Evolutionary conservation across 2,113 vertebrate genomes (phyloP), one percentile per base, ranked within the genome.

Genomic region (Noturus placidus): DNA sequence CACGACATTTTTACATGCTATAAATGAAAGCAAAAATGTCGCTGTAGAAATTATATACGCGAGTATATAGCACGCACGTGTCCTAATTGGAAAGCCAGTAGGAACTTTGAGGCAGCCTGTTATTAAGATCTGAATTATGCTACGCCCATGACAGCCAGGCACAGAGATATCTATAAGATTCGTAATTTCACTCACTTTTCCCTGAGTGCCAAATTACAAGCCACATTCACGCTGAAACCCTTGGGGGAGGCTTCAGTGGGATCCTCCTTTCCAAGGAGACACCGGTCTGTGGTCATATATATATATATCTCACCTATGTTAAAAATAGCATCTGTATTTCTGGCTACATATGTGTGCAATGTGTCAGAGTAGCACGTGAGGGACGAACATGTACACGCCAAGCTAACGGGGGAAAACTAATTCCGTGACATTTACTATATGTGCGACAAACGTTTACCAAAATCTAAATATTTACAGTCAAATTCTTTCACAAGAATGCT

Each of bases 141-240:
- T 87, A 89, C 90, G 61, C 90, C 90, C 83, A 87, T 50, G n/a
- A 52, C 46, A 83, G 69, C 72, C 50, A 56, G 33, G 22, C 20
- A 30, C 61, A 10, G 13, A 89, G 42, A 67, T 78, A 87, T 69
- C 74, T 56, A 61, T 65, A 33, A 27, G 57, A 42, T 84, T 79
- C 82, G 5, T 35, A 46, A 54, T 78, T 85, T 78, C 30, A 3
- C 63, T 87, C 82, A 54, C 33, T 87, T 70, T n/a, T 42, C 30
- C 57, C 69, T n/a, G 20, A 74, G 52, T 30, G 46, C 77, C 86
- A 90, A 90, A 90, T 90, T 89, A 90, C 85, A 90, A 89, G 88
- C 77, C 57, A 17, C 22, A 56, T 72, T 87, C 70, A 67, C 25
- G 38, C 78, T 59, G 63, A 61, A 86, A 86, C 57, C 20, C 70